Evolutionary conservation across 2,113 vertebrate genomes (phyloP).

Genomic region (Isichthys henryi): DNA sequence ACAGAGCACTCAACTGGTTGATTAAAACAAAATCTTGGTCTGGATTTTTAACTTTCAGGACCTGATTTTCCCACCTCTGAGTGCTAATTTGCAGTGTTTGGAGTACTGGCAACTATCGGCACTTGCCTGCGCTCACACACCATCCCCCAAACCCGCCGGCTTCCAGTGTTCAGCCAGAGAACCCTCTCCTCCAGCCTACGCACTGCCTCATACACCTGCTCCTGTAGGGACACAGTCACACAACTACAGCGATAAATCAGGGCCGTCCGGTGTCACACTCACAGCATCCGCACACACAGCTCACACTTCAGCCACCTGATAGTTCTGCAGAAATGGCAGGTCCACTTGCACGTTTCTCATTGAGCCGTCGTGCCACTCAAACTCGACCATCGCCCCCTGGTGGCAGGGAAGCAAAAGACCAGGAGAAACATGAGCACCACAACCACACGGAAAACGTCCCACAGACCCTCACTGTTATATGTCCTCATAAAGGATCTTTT

Average conservation of each 20-base stretch:
- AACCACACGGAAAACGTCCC: not conserved
- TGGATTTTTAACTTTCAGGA: not conserved
- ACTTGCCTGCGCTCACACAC: slow-evolving; percentile 70
- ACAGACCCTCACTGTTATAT: not conserved
- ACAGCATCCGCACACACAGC: not conserved
- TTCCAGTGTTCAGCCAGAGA: slow-evolving; percentile 61
- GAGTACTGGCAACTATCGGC: not conserved
- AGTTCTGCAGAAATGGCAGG: slow-evolving; percentile 54
- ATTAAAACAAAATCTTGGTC: not conserved
- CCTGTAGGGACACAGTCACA: not conserved
- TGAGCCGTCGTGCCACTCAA: slow-evolving; percentile 71
- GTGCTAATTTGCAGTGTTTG: slow-evolving; percentile 31
- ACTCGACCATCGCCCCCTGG: slow-evolving; percentile 67
- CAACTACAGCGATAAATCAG: not conserved
- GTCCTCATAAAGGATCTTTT: not conserved
- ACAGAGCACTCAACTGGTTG: not conserved
- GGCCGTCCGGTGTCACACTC: not conserved
- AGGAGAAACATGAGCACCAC: not conserved
- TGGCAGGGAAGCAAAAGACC: not conserved
- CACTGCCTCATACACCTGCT: slow-evolving; percentile 23
- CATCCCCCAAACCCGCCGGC: slow-evolving; percentile 70
- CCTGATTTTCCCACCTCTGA: not conserved
- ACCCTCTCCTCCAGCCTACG: slow-evolving; percentile 53
- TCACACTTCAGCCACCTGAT: slow-evolving; percentile 54
- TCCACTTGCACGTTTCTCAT: slow-evolving; percentile 73